Conservation (phyloP, 2,797 vertebrate genomes). For the Cuniculus paca region DNA sequence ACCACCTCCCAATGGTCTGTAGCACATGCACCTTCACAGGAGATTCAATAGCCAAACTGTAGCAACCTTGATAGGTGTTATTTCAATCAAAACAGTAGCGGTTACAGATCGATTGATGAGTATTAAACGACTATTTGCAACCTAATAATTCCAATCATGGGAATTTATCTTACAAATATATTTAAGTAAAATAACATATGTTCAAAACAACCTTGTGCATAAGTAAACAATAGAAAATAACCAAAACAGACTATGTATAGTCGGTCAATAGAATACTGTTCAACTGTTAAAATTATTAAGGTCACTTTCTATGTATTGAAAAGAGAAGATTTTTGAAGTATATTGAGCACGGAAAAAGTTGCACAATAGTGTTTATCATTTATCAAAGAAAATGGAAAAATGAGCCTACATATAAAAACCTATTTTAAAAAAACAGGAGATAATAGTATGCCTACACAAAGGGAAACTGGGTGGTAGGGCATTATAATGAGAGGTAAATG, state of each 20-base stretch:
- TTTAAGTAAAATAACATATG: slow-evolving; percentile 7
- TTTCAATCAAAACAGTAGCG: slow-evolving; percentile 42
- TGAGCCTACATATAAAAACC: background rate
- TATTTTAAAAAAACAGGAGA: background rate
- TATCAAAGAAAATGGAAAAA: slow-evolving; percentile 35
- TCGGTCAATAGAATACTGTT: background rate
- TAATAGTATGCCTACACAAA: background rate
- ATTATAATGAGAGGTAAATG: background rate
- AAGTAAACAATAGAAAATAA: background rate
- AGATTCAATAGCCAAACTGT: background rate
- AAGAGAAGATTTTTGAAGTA: slow-evolving; percentile 27
- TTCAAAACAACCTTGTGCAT: background rate
- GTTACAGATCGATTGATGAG: slow-evolving; percentile 30
- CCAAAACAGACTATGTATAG: slow-evolving; percentile 3
- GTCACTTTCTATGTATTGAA: slow-evolving; percentile 1
- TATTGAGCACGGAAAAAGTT: slow-evolving; percentile 21
- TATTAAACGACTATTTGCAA: background rate
- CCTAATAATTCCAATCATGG: background rate
- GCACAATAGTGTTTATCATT: background rate
- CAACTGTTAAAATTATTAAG: slow-evolving; percentile 56
- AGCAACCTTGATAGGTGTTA: background rate
- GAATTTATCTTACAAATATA: slow-evolving; percentile 33
- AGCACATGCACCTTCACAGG: background rate
- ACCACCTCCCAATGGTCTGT: background rate
- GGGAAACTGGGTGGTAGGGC: background rate